Evolutionary conservation across 2,113 vertebrate genomes (phyloP), one percentile per base, ranked within the genome.

Genomic region (Gracilinanus agilis): DNA sequence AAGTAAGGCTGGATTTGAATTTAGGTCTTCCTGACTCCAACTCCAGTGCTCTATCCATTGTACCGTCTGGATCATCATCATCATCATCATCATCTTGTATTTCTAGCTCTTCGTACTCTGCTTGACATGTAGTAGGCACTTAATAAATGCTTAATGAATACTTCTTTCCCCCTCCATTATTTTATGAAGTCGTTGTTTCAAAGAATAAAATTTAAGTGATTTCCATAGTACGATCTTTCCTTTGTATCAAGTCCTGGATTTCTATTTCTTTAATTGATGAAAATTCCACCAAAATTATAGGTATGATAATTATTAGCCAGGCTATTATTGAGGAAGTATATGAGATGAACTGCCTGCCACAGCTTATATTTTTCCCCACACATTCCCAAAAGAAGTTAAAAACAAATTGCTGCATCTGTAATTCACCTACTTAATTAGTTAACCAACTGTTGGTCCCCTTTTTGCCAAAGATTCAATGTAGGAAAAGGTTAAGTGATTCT

Each of bases 351-450:
- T 40, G 94, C n/a, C 90, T 53, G 11, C 49, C 92, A 54, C 2
- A n/a, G 56, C 27, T 49, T 95, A n/a, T 11, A 21, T 24, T 19
- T 49, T 67, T n/a, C n/a, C 1, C 25, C 16, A 56, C 75, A 19
- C 3, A 58, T 92, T 53, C 54, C 91, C 89, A 55, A 95, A 61
- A 89, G 89, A 91, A 90, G 54, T 1, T 3, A 94, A 91, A 91
- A 94, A 29, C 2, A 91, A 3, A 24, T 9, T 21, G 27, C 12
- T 56, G 55, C 93, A 55, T 90, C 49, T 94, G 34, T 61, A 4
- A 67, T 55, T 90, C 9, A 34, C 27, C 92, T 95, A 44, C 44
- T n/a, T 56, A 10, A 55, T 92, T 75, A 93, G 83, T 88, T 67
- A 91, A 93, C 44, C 24, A 93, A 21, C 21, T 40, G 90, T 19